Evolutionary conservation across 2,113 vertebrate species (phyloP).

Genomic region (Ginglymostoma cirratum): DNA sequence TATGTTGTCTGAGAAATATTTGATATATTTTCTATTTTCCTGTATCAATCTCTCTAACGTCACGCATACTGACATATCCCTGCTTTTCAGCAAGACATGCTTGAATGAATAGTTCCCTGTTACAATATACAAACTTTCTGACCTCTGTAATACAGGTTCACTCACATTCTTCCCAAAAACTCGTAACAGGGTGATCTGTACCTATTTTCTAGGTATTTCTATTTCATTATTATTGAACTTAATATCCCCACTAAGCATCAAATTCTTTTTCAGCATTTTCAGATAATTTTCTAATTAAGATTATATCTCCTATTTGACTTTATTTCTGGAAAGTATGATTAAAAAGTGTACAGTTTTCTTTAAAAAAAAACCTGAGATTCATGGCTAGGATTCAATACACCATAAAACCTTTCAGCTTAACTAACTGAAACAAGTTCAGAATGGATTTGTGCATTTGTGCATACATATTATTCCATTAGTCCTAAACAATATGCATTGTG

Average conservation of each 20-base stretch:
- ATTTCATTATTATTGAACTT: neutral
- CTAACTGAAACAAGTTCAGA: neutral
- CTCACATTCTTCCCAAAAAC: slow-evolving; percentile 1
- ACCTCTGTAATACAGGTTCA: slow-evolving; percentile 17
- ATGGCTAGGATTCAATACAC: neutral
- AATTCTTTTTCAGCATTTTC: neutral
- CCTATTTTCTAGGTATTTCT: neutral
- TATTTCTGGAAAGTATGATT: neutral
- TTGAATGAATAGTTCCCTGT: neutral
- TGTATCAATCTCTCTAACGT: neutral
- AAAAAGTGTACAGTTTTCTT: neutral
- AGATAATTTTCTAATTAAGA: slow-evolving; percentile 16
- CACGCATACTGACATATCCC: neutral
- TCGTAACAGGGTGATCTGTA: neutral
- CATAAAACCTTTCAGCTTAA: neutral
- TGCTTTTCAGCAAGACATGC: slow-evolving; percentile 10
- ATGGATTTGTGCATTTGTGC: neutral
- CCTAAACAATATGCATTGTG: neutral
- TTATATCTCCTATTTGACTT: slow-evolving; percentile 15
- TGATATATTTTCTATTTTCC: neutral
- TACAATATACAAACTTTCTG: neutral
- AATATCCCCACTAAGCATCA: neutral
- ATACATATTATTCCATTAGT: neutral
- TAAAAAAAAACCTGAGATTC: neutral
- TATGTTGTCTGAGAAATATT: neutral